Percentiles rank a stretch among this genome's conserved stretches.
Conservation (phyloP, 1,140 invertebrate genomes). For the Leptonema lineaticorne region DNA sequence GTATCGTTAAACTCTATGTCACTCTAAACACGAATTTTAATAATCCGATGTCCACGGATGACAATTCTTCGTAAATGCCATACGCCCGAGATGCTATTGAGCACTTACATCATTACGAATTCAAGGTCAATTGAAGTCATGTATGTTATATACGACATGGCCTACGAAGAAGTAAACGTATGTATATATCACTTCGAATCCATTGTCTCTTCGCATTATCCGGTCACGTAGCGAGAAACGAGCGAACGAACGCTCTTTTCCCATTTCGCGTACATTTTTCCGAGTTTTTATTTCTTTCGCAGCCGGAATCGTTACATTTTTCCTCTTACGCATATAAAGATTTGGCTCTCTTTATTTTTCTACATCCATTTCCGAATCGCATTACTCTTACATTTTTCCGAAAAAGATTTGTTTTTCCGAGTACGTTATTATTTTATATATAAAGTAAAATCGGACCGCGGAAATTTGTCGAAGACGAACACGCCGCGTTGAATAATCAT, state of each 20-base stretch:
- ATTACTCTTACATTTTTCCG: not conserved
- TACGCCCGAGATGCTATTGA: not conserved
- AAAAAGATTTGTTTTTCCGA: slow-evolving; percentile 1
- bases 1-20: too few relatives aligned
- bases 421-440: not conserved
- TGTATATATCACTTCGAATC: not conserved
- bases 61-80: too few relatives aligned
- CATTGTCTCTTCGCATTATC: not conserved
- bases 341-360: not conserved
- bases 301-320: not conserved
- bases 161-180: not conserved
- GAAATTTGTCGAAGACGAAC: too few relatives aligned
- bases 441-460: not conserved
- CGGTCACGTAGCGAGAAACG: not conserved
- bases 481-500: too few relatives aligned
- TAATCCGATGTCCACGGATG: too few relatives aligned
- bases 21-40: too few relatives aligned
- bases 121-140: not conserved
- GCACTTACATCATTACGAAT: not conserved
- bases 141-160: too few relatives aligned
- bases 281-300: not conserved
- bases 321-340: too few relatives aligned
- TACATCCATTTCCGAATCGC: not conserved
- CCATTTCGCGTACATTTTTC: not conserved
- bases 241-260: not conserved